phyloP scores from a whole-genome alignment of 2,797 vertebrate species.

The Orientallactaga sibirica region DNA sequence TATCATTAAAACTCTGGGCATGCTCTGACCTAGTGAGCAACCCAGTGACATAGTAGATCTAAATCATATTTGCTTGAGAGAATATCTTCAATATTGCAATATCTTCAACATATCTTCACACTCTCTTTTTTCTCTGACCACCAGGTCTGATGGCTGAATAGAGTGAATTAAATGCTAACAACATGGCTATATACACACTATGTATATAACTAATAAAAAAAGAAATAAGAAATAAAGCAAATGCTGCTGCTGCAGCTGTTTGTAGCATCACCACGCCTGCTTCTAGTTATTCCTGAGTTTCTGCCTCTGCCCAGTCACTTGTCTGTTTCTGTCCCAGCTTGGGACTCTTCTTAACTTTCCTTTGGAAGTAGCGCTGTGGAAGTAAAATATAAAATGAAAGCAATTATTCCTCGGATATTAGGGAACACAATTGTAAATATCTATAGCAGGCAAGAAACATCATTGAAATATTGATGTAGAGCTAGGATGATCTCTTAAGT shows the following conservation, averaged over 20 bases:
- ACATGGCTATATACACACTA: no score
- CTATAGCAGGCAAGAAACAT: background rate
- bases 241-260: background rate
- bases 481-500: no score
- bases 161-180: background rate
- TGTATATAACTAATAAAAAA: no score
- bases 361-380: background rate
- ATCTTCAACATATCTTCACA: constrained; percentile 36
- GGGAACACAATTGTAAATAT: background rate
- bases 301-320: background rate
- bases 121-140: background rate
- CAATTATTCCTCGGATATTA: background rate
- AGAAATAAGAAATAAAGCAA: background rate
- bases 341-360: background rate
- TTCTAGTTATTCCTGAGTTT: background rate
- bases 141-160: background rate
- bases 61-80: constrained; percentile 48
- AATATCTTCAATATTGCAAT: no score
- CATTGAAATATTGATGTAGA: background rate
- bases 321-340: background rate
- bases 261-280: background rate
- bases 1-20: background rate
- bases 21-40: background rate
- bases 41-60: background rate
- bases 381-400: background rate